Conservation (phyloP, 2,888 invertebrate genomes). For the Unio delphinus region DNA sequence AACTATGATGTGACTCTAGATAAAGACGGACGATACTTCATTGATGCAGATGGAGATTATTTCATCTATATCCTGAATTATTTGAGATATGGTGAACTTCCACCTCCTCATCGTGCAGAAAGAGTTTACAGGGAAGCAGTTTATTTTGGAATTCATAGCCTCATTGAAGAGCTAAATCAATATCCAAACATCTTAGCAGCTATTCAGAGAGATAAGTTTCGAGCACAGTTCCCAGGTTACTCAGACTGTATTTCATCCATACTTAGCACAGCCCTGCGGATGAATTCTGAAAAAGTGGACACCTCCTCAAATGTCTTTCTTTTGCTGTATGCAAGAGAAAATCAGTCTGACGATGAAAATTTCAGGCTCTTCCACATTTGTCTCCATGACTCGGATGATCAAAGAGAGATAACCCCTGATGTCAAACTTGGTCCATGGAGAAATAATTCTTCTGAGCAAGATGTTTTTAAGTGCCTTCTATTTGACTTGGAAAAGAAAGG, state of each 20-base stretch:
- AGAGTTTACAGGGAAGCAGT: slow-evolving; percentile 60
- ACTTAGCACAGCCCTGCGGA: slow-evolving; percentile 18
- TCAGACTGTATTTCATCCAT: slow-evolving; percentile 38
- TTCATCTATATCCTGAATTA: slow-evolving; percentile 62
- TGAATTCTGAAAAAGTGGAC: slow-evolving; percentile 14
- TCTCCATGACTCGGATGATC: slow-evolving; percentile 19
- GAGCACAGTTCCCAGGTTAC: slow-evolving; percentile 46
- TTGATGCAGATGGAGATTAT: slow-evolving; percentile 62
- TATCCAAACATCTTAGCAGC: slow-evolving; percentile 48
- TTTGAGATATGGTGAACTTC: slow-evolving; percentile 60
- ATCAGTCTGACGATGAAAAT: slow-evolving; percentile 19
- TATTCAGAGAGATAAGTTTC: slow-evolving; percentile 47
- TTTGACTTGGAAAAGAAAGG: slow-evolving; percentile 45
- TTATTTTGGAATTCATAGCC: slow-evolving; percentile 59
- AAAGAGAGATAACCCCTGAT: slow-evolving; percentile 23
- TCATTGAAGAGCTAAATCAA: slow-evolving; percentile 53
- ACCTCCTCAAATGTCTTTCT: slow-evolving; percentile 33
- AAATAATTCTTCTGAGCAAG: slow-evolving; percentile 33
- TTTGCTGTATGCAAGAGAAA: slow-evolving; percentile 28
- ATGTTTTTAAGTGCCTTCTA: slow-evolving; percentile 44
- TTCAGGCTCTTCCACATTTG: slow-evolving; percentile 42
- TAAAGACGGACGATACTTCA: slow-evolving; percentile 63
- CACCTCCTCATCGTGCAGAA: slow-evolving; percentile 43
- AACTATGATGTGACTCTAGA: slow-evolving; percentile 55
- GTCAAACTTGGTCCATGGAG: slow-evolving; percentile 44